phyloP scores from a whole-genome alignment of 2,888 invertebrate species.

The Thymelicus sylvestris region DNA sequence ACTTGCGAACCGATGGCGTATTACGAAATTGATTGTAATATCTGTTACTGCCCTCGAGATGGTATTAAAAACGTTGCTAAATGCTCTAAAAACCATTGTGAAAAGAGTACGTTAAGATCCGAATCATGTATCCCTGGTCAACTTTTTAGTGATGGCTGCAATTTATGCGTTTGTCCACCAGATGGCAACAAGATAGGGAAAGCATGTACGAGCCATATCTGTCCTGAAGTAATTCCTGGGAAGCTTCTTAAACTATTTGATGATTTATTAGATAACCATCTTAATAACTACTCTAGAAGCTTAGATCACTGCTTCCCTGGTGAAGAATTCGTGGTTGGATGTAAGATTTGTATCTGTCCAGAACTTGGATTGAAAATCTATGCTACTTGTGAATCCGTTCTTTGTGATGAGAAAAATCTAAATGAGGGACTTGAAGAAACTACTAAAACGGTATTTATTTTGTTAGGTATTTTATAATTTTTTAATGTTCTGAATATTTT shows the following conservation, averaged over 20 bases:
- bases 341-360: slow-evolving; percentile 74
- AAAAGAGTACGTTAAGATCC: slow-evolving; percentile 62
- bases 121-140: slow-evolving; percentile 64
- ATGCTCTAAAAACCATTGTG: slow-evolving; percentile 76
- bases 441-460: neutral
- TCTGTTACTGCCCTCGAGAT: slow-evolving; percentile 67
- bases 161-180: slow-evolving; percentile 74
- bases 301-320: slow-evolving; percentile 74
- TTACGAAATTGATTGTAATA: slow-evolving; percentile 74
- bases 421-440: neutral
- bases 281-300: slow-evolving; percentile 50
- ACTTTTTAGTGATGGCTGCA: slow-evolving; percentile 72
- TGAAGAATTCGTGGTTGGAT: slow-evolving; percentile 69
- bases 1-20: slow-evolving; percentile 69
- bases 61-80: slow-evolving; percentile 71
- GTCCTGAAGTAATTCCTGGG: slow-evolving; percentile 60
- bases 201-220: slow-evolving; percentile 66
- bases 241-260: slow-evolving; percentile 63
- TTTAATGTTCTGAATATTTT: neutral
- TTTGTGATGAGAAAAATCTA: slow-evolving; percentile 52
- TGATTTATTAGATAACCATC: slow-evolving; percentile 54
- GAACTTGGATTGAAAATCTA: slow-evolving; percentile 70
- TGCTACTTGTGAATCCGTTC: slow-evolving; percentile 61
- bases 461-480: neutral
- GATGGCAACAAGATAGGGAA: slow-evolving; percentile 65